Evolutionary conservation across 2,888 invertebrate genomes (phyloP).

Genomic region (Andrena bucephala): DNA sequence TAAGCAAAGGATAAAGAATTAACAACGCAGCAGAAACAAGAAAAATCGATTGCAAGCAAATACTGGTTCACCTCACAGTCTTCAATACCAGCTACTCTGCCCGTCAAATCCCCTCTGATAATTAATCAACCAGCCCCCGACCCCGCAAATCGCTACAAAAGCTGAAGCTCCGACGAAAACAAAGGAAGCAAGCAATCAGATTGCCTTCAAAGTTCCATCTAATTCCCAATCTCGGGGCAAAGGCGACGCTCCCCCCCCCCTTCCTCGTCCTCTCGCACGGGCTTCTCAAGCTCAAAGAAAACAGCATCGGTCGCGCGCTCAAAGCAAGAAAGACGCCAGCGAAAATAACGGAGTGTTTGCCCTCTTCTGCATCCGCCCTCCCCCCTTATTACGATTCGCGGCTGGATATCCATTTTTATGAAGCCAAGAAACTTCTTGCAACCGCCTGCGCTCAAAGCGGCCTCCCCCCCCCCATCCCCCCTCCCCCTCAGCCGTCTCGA

Average conservation of each 20-base stretch:
- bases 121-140: too few relatives aligned
- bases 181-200: too few relatives aligned
- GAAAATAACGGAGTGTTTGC: conserved; percentile 26
- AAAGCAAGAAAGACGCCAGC: conserved; percentile 4
- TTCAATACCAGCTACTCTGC: too few relatives aligned
- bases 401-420: conserved; percentile 29
- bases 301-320: conserved; percentile 7
- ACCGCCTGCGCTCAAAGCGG: conserved; percentile 38
- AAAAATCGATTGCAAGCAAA: too few relatives aligned
- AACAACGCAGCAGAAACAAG: too few relatives aligned
- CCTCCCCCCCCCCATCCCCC: too few relatives aligned
- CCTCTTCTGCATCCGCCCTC: not conserved
- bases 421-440: conserved; percentile 21
- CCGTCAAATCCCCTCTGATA: too few relatives aligned
- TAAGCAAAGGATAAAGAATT: too few relatives aligned
- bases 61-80: too few relatives aligned
- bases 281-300: conserved; percentile 7
- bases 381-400: conserved; percentile 25
- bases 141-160: too few relatives aligned
- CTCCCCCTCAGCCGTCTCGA: conserved; percentile 30
- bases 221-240: not conserved
- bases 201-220: not conserved
- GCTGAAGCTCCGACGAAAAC: too few relatives aligned
- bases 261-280: not conserved
- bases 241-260: not conserved